Percentiles rank a stretch among this genome's conserved stretches.
Conservation (phyloP, 2,888 invertebrate genomes). For the Polyploca ridens region DNA sequence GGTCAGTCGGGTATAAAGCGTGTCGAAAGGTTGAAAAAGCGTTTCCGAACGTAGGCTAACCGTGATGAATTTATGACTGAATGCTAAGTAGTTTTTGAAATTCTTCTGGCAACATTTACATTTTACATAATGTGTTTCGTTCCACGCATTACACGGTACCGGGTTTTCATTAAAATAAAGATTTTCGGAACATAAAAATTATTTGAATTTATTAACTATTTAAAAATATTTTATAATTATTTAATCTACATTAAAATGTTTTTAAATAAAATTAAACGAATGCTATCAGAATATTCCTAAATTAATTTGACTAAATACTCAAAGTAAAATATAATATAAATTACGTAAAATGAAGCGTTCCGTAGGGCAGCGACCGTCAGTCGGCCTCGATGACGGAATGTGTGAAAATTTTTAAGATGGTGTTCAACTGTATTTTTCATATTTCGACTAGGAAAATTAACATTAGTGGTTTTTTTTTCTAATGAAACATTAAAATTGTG, state of each 20-base stretch:
- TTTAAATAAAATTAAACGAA: too few species aligned
- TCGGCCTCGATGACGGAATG: conserved; percentile 83
- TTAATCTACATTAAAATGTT: too few species aligned
- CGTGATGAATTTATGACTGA: neutral
- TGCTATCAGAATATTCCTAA: conserved; percentile 13
- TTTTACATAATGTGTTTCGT: neutral
- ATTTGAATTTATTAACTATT: too few species aligned
- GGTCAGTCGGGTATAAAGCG: too few species aligned
- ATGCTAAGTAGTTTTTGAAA: neutral
- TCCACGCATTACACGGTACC: neutral
- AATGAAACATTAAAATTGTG: conserved; percentile 51
- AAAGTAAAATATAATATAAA: neutral
- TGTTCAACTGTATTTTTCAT: conserved; percentile 77
- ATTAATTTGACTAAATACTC: too few species aligned
- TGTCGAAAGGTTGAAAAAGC: too few species aligned
- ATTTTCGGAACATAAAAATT: too few species aligned
- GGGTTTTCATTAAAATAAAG: too few species aligned
- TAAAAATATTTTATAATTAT: too few species aligned
- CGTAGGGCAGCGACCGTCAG: conserved; percentile 76
- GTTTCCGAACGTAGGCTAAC: too few species aligned
- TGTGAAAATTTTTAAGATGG: conserved; percentile 82
- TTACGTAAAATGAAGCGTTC: conserved; percentile 54
- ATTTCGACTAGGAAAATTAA: conserved; percentile 51
- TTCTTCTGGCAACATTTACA: neutral
- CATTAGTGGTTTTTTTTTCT: conserved; percentile 53